phyloP scores from a whole-genome alignment of 2,113 vertebrate species.

The Vulpes lagopus region DNA sequence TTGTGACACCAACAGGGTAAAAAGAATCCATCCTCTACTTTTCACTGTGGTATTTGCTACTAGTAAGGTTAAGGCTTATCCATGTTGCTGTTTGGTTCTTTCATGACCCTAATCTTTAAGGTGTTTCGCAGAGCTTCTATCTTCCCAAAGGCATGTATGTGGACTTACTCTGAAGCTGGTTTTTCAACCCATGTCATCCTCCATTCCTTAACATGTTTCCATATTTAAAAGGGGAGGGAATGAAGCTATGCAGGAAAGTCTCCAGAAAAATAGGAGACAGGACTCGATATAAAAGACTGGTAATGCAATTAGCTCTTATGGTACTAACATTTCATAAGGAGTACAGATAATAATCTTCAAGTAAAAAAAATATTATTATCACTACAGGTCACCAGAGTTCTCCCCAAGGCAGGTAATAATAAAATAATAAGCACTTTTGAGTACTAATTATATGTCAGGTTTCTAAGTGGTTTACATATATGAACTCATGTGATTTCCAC shows the following conservation, averaged over 20 bases:
- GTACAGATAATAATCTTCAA: neutral
- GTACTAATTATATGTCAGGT: neutral
- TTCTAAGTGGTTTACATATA: neutral
- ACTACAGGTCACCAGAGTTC: neutral
- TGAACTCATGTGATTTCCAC: neutral
- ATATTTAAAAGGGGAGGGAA: neutral
- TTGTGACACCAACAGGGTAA: neutral
- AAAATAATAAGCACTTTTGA: neutral
- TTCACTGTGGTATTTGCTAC: neutral
- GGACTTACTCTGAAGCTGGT: neutral
- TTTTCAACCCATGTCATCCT: neutral
- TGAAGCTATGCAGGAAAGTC: neutral
- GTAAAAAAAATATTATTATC: neutral
- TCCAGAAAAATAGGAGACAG: neutral
- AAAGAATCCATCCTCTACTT: neutral
- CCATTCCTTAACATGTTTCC: neutral
- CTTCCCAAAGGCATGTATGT: neutral
- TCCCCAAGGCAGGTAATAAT: neutral
- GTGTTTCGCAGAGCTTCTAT: neutral
- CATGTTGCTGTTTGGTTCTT: neutral
- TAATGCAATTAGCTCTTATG: neutral
- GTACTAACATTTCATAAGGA: neutral
- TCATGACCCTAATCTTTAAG: neutral
- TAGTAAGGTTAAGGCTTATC: neutral
- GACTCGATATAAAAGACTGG: neutral